These are phyloP conservation scores for Cephus spinipes DNA, from an alignment of 2,888 invertebrate species.

Conservation along the genomic window DNA sequence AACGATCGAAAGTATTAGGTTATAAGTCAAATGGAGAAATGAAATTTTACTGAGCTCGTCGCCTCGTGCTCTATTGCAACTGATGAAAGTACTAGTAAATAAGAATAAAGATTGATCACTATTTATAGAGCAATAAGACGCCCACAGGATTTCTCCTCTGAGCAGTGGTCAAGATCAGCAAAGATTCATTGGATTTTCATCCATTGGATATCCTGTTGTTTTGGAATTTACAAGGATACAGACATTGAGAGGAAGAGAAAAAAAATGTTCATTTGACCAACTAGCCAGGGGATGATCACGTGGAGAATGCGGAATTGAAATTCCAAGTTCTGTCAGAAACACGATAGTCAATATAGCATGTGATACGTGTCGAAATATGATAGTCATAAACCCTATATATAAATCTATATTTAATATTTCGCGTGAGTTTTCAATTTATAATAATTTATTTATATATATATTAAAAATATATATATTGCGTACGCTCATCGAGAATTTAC, in stretches of 20 bases:
- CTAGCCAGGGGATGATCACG: not conserved
- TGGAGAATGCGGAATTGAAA: constrained; percentile 14
- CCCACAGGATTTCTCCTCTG: not conserved
- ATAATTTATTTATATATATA: constrained; percentile 45
- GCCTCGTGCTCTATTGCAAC: not conserved
- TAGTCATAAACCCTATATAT: constrained; percentile 53
- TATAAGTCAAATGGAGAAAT: not conserved
- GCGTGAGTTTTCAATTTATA: constrained; percentile 53
- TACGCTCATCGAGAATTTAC: constrained; percentile 29
- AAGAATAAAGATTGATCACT: constrained; percentile 9
- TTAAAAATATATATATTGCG: constrained; percentile 15
- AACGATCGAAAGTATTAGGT: not conserved
- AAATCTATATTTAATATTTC: constrained; percentile 48
- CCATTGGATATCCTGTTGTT: not conserved
- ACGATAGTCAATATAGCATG: constrained; percentile 67
- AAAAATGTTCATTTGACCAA: not conserved
- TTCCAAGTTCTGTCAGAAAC: constrained; percentile 56
- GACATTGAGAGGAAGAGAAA: not conserved
- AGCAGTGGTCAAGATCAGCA: not conserved
- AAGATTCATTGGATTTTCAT: not conserved
- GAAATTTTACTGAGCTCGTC: not conserved
- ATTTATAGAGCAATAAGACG: constrained; percentile 12
- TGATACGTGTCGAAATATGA: constrained; percentile 63
- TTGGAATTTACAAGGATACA: not conserved
- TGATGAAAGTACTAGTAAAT: constrained; percentile 17